Base-by-base conservation (phyloP, 2,113 vertebrate species). In the Syngnathoides biaculeatus region DNA sequence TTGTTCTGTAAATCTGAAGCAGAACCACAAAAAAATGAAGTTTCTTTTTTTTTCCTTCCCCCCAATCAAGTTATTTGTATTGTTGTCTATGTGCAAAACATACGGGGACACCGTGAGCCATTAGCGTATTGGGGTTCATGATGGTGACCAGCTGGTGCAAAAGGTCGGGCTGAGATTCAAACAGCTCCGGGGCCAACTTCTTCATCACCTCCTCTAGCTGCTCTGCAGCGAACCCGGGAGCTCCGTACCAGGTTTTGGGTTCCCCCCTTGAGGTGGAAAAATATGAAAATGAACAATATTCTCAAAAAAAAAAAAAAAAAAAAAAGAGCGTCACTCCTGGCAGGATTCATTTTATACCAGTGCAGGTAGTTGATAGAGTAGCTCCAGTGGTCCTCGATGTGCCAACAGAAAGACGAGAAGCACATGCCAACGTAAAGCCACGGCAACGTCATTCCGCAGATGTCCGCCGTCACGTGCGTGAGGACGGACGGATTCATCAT, bases 391-490 rank as follows among this genome's bases (percentile, higher is more conserved):
- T 99, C 97, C 81, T 99, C 97, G 38, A 99, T 99, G 80, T 99
- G 97, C 97, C 97, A 99, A 78, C 97, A 99, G 85, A 99, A 99
- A 4, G 97, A 98, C 42, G 97, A 98, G 87, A 99, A 99, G 86
- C 96, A 98, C 97, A 99, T 99, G 75, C 97, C 97, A 1, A 99
- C 97, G 0, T 99, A 99, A 0, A 99, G 91, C 97, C 97, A 99
- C 0, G 97, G 97, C 62, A 99, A 87, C 3, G 98, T 99, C 97
- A 99, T 99, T 63, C 97, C 97, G 73, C 96, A 99, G 79, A 99
- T 99, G 87, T 99, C 97, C 0, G 95, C 97, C 7, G 95, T 97
- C 64, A 99, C 95, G 47, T 99, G 97, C 67, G 95, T 95, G 72
- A 99, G 92, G 0, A 99, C 95, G 39, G 97, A 99, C 0, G 95